Evolutionary conservation across 1,140 invertebrate genomes (phyloP).

Genomic region (Rhopalosiphum maidis): DNA sequence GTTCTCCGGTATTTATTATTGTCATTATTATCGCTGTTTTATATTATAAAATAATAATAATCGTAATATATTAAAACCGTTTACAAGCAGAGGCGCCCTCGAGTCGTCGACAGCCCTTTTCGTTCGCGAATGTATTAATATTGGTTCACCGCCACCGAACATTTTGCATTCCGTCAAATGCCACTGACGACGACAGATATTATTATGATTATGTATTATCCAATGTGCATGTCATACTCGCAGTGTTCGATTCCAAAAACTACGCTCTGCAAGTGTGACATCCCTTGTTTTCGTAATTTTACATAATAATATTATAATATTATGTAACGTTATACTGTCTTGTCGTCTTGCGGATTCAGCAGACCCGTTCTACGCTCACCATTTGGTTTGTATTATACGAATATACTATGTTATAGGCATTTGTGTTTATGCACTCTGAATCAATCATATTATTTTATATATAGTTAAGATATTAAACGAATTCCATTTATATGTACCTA

Average conservation of each 20-base stretch:
- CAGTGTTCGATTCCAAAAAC: neutral
- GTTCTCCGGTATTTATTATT: conserved; percentile 53
- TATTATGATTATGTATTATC: neutral
- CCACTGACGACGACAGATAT: neutral
- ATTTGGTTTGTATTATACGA: too few relatives aligned
- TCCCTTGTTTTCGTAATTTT: neutral
- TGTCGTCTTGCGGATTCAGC: too few relatives aligned
- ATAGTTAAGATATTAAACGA: too few relatives aligned
- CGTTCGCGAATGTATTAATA: neutral
- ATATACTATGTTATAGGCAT: too few relatives aligned
- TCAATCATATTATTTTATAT: too few relatives aligned
- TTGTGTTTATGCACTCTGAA: too few relatives aligned
- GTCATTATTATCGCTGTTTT: conserved; percentile 53
- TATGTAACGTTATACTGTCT: too few relatives aligned
- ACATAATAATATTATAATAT: too few relatives aligned
- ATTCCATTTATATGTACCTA: too few relatives aligned
- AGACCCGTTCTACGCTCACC: too few relatives aligned
- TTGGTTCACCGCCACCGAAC: neutral
- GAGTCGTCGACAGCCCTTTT: conserved; percentile 31
- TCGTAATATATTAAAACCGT: conserved; percentile 42
- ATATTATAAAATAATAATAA: conserved; percentile 27
- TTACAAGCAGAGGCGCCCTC: conserved; percentile 9
- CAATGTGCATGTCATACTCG: neutral
- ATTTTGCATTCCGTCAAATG: conserved; percentile 25
- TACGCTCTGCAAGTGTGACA: neutral